phyloP scores from a whole-genome alignment of 2,888 invertebrate species.

The Drosophila helvetica region DNA sequence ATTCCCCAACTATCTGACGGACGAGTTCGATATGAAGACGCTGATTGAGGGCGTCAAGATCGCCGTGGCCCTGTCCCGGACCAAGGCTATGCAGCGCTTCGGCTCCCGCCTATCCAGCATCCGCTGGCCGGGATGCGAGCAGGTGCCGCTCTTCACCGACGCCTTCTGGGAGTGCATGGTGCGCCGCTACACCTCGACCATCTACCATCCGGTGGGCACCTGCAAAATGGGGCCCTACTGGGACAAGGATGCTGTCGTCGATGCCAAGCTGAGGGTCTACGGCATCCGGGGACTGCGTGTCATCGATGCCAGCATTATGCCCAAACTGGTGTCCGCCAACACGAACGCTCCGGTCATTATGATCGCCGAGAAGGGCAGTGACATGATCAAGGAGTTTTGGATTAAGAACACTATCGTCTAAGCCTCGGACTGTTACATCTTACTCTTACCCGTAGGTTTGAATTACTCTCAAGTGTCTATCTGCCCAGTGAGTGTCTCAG shows the following conservation, averaged over 20 bases:
- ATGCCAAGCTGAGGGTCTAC: slow-evolving; percentile 91
- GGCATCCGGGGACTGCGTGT: slow-evolving; percentile 91
- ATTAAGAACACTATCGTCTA: slow-evolving; percentile 85
- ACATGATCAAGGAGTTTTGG: slow-evolving; percentile 94
- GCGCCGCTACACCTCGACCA: slow-evolving; percentile 91
- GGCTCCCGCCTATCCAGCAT: slow-evolving; percentile 89
- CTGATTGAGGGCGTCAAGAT: slow-evolving; percentile 94
- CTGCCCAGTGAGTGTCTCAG: too few species aligned
- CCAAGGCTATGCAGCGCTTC: slow-evolving; percentile 89
- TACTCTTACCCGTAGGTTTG: too few species aligned
- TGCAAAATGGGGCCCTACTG: slow-evolving; percentile 95
- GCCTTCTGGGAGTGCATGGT: slow-evolving; percentile 95
- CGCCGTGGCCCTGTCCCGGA: slow-evolving; percentile 91
- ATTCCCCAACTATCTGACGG: slow-evolving; percentile 95
- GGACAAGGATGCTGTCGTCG: slow-evolving; percentile 93
- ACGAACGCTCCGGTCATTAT: slow-evolving; percentile 94
- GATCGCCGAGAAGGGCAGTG: slow-evolving; percentile 95
- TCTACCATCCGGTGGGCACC: slow-evolving; percentile 94
- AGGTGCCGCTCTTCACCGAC: slow-evolving; percentile 88
- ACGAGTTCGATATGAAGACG: slow-evolving; percentile 91
- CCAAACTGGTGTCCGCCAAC: slow-evolving; percentile 92
- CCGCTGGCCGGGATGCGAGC: slow-evolving; percentile 91
- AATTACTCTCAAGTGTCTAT: too few species aligned
- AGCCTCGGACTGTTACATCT: slow-evolving; percentile 3
- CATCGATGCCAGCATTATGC: slow-evolving; percentile 94